Conservation (phyloP, 2,113 vertebrate species). For the Nyctereutes procyonoides region DNA sequence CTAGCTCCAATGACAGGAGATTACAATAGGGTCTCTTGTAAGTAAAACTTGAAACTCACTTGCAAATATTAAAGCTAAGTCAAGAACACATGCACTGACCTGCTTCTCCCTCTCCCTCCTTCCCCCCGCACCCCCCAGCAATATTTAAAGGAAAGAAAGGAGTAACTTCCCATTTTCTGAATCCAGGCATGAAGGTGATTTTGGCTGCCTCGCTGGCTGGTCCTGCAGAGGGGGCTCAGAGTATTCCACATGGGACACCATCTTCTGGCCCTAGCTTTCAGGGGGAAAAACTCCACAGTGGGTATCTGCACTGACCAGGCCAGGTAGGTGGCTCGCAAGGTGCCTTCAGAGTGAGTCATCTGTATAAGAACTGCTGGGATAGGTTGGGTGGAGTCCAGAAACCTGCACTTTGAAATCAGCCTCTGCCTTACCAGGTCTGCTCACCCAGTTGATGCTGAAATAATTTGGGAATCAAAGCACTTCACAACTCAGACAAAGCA, state of each 20-base stretch:
- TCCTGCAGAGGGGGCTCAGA: neutral
- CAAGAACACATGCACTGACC: neutral
- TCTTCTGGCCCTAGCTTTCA: neutral
- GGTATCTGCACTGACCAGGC: rapidly evolving
- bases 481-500: too few relatives aligned
- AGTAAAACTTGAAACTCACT: neutral
- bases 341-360: neutral
- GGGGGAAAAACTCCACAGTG: neutral
- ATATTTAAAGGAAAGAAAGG: neutral
- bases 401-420: neutral
- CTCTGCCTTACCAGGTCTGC: neutral
- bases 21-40: neutral
- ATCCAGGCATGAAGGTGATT: neutral
- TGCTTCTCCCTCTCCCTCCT: neutral
- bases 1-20: neutral
- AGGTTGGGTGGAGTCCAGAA: neutral
- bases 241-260: neutral
- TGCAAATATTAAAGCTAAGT: neutral
- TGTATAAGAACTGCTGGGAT: neutral
- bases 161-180: neutral
- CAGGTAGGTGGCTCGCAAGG: too few relatives aligned
- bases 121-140: neutral
- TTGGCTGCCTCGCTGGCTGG: neutral
- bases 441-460: too few relatives aligned
- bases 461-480: too few relatives aligned